Conservation (phyloP, 2,888 invertebrate genomes). For the Arctia plantaginis region DNA sequence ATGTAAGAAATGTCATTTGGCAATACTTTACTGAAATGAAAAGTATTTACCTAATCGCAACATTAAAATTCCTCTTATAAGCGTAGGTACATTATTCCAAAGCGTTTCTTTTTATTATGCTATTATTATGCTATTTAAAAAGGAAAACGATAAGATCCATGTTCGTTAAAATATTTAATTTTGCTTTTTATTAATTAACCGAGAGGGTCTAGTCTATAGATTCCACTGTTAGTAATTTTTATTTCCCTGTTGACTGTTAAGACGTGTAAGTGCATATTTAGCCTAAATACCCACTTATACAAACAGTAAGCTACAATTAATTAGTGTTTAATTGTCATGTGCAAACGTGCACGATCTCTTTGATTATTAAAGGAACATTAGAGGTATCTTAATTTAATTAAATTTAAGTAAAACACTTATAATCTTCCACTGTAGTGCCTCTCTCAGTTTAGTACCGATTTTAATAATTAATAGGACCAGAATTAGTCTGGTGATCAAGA, state of each 20-base stretch:
- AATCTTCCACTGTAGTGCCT: neutral
- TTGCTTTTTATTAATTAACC: neutral
- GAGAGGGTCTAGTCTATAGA: neutral
- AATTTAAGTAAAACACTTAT: neutral
- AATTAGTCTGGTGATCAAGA: slow-evolving; percentile 26
- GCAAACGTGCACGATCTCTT: slow-evolving; percentile 11
- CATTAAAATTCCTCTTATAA: no score
- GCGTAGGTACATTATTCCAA: neutral
- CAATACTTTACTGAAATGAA: no score
- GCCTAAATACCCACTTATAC: neutral
- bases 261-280: neutral
- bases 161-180: neutral
- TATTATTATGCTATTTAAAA: neutral
- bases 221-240: neutral
- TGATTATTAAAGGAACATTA: neutral
- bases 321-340: slow-evolving; percentile 21
- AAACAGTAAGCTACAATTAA: slow-evolving; percentile 12
- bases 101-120: neutral
- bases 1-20: no score
- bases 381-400: slow-evolving; percentile 29
- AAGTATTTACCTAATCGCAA: no score
- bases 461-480: no score
- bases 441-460: slow-evolving; percentile 16
- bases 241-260: neutral
- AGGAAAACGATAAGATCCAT: neutral